Conservation (phyloP, 2,797 vertebrate species). For the Dryobates pubescens region DNA sequence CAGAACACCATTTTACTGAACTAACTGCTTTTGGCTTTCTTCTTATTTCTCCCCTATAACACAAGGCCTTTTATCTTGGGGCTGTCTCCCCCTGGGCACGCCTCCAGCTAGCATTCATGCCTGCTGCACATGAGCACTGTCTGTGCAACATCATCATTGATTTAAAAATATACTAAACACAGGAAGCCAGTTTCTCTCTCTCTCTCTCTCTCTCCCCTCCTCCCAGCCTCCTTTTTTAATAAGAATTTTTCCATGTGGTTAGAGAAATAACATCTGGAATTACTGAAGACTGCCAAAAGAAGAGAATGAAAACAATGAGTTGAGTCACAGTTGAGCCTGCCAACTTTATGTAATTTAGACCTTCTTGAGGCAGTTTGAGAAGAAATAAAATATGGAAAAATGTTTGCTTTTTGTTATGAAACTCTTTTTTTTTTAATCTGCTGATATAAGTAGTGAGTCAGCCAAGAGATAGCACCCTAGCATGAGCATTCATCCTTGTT, state of each 20-base stretch:
- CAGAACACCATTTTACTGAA: slow-evolving; percentile 48
- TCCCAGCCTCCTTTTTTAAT: not conserved
- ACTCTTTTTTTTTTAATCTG: not conserved
- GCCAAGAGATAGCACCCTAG: not conserved
- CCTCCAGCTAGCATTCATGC: slow-evolving; percentile 41
- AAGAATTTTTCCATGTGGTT: slow-evolving; percentile 64
- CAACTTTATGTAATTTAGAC: slow-evolving; percentile 47
- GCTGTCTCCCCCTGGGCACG: slow-evolving; percentile 49
- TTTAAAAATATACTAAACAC: slow-evolving; percentile 44
- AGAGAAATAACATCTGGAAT: slow-evolving; percentile 69
- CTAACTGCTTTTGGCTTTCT: slow-evolving; percentile 49
- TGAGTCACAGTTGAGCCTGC: slow-evolving; percentile 64
- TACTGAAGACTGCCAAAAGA: slow-evolving; percentile 59
- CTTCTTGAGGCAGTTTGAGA: slow-evolving; percentile 30
- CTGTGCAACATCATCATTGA: not conserved
- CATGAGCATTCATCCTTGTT: not conserved
- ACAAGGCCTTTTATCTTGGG: slow-evolving; percentile 56
- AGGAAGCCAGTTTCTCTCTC: not conserved
- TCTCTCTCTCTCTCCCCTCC: not conserved
- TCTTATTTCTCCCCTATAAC: slow-evolving; percentile 18
- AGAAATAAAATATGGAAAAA: not conserved
- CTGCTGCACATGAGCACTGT: slow-evolving; percentile 26
- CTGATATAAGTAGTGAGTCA: not conserved
- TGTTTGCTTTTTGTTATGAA: not conserved
- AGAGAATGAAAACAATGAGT: slow-evolving; percentile 70